Base-by-base conservation (phyloP, 2,888 invertebrate genomes). In the Geophilus truncorum region DNA sequence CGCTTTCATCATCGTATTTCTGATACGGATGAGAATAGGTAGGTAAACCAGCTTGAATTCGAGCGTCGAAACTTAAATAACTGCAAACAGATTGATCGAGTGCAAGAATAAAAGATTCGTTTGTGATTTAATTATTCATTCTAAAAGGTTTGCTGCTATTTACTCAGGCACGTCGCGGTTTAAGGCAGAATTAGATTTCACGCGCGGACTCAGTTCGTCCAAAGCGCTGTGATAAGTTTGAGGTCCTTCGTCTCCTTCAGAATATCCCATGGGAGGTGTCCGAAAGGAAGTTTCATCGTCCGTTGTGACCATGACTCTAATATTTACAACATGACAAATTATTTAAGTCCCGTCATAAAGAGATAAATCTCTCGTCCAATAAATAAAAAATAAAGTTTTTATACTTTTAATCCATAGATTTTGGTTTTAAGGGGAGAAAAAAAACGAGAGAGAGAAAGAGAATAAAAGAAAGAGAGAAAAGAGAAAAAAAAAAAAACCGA, bases 1-100 rank as follows among this genome's bases (percentile, higher is more conserved):
- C 51, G 5, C n/a, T 3, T 28, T 28, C 28, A 10, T 70, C 70
- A 9, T 70, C 28, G 10, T 70, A 23, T 28, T 70, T 70, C 10
- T 18, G 51, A n/a, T 51, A 51, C n/a, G 18, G 84, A 91, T 88
- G 21, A 80, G 9, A 70, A 70, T 70, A 25, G 2, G 70, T 9
- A 10, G 70, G 28, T 25, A 70, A 1, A 28, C 70, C 70, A 2
- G 70, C 28, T 28, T 70, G 9, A 4, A 70, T 23, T 23, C 25
- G 70, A 70, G 70, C 70, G 12, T 70, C 70, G 28, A 28, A 70
- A 1, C 3, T 70, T 28, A 70, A 10, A 10, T 25, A 70, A 70
- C 70, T 70, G 12, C 18, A 70, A 70, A 15, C 4, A 70, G 28
- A 12, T n/a, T 28, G n/a, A n/a, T n/a, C n/a, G n/a, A n/a, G n/a